Percentiles rank a stretch among this genome's conserved stretches.
phyloP scores from a whole-genome alignment of 2,113 vertebrate genomes.

The Alligator mississippiensis region DNA sequence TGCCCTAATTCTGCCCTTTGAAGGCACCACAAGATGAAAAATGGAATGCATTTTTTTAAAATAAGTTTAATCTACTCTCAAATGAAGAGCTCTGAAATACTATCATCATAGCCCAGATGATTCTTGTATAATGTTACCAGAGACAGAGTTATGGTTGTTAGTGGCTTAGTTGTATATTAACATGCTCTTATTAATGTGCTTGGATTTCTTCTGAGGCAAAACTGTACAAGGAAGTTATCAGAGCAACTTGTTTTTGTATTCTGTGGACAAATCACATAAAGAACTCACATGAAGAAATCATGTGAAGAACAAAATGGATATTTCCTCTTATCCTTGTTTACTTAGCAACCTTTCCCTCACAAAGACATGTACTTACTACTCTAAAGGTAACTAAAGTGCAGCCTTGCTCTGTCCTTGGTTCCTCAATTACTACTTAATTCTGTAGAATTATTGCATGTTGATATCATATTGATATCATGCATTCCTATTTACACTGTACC shows the following conservation, averaged over 20 bases:
- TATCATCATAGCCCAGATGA: background rate
- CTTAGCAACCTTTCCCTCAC: too few species aligned
- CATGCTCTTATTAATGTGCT: background rate
- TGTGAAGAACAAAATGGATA: too few species aligned
- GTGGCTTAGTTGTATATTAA: accelerated
- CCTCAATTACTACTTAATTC: background rate
- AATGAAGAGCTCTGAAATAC: accelerated
- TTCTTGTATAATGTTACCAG: background rate
- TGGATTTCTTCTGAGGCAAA: background rate
- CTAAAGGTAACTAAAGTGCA: background rate
- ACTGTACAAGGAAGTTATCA: background rate
- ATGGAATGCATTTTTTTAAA: background rate
- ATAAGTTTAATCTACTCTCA: background rate
- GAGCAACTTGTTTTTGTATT: background rate
- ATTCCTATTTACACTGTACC: background rate
- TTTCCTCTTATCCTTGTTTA: too few species aligned
- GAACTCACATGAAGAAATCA: too few species aligned
- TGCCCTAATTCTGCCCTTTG: background rate
- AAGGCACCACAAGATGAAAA: background rate
- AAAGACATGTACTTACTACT: too few species aligned
- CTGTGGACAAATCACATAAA: background rate
- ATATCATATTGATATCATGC: background rate
- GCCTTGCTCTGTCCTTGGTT: background rate
- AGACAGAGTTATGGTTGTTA: background rate
- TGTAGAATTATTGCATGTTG: too few species aligned